Conservation (phyloP, 1,140 invertebrate genomes). For the Dendroctonus valens region DNA sequence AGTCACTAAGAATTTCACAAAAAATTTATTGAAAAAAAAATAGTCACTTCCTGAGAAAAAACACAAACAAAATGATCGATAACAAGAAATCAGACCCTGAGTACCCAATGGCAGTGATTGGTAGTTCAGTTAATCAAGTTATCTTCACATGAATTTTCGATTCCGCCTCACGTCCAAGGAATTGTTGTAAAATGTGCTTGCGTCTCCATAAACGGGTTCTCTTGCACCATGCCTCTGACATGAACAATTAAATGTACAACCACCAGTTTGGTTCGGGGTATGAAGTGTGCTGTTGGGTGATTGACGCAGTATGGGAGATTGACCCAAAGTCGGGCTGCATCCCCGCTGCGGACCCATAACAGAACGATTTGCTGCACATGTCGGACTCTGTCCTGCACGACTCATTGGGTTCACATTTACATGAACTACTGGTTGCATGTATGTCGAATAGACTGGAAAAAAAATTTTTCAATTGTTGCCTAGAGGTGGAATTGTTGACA, state of each 20-base stretch:
- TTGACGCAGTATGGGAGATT: constrained; percentile 6
- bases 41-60: neutral
- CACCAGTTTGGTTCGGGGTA: neutral
- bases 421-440: constrained; percentile 45
- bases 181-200: constrained; percentile 40
- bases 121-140: neutral
- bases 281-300: constrained; percentile 18
- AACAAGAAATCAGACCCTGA: neutral
- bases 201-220: constrained; percentile 44
- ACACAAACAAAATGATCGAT: neutral
- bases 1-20: neutral
- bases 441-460: constrained; percentile 45
- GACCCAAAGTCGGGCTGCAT: constrained; percentile 3
- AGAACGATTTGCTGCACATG: constrained; percentile 12
- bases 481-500: neutral
- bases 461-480: constrained; percentile 11
- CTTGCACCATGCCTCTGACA: constrained; percentile 31
- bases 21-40: neutral
- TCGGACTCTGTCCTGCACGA: constrained; percentile 3
- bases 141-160: constrained; percentile 12
- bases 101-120: neutral
- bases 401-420: constrained; percentile 39
- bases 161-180: constrained; percentile 31
- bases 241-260: constrained; percentile 34
- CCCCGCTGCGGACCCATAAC: neutral